These are phyloP conservation scores for Labia minor DNA, from an alignment of 2,888 invertebrate species.

Conservation along the genomic window DNA sequence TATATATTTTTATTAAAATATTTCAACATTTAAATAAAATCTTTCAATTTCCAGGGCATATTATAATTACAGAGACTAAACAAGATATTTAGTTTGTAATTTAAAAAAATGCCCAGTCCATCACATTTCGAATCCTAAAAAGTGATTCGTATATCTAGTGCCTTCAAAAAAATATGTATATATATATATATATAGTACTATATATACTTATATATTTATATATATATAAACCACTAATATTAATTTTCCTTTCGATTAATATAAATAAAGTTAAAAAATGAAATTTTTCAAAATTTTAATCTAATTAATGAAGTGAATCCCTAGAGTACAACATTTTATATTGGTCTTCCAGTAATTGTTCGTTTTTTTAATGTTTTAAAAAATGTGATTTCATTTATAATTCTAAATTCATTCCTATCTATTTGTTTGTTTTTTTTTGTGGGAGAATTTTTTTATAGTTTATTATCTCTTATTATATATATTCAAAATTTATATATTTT, in stretches of 20 bases:
- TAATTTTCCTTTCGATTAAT: too few relatives aligned
- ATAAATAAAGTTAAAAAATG: not conserved
- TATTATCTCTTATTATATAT: too few relatives aligned
- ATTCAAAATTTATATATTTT: too few relatives aligned
- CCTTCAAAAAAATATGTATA: not conserved
- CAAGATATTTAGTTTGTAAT: not conserved
- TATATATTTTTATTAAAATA: not conserved
- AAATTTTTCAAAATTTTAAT: not conserved
- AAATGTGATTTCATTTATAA: too few relatives aligned
- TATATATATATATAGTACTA: too few relatives aligned
- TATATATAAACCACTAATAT: not conserved
- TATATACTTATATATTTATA: too few relatives aligned
- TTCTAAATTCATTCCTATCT: too few relatives aligned
- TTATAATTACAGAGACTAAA: constrained; percentile 1
- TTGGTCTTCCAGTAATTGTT: not conserved
- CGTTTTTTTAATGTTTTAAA: not conserved
- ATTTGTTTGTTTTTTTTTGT: too few relatives aligned
- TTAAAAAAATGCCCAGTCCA: not conserved
- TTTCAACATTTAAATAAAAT: not conserved
- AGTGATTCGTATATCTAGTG: not conserved
- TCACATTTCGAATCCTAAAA: not conserved
- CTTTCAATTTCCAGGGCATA: not conserved
- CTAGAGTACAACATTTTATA: not conserved
- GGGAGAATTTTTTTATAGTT: too few relatives aligned
- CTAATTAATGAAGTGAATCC: not conserved